phyloP scores from a whole-genome alignment of 2,888 invertebrate genomes.

The Cephus sareptanus region DNA sequence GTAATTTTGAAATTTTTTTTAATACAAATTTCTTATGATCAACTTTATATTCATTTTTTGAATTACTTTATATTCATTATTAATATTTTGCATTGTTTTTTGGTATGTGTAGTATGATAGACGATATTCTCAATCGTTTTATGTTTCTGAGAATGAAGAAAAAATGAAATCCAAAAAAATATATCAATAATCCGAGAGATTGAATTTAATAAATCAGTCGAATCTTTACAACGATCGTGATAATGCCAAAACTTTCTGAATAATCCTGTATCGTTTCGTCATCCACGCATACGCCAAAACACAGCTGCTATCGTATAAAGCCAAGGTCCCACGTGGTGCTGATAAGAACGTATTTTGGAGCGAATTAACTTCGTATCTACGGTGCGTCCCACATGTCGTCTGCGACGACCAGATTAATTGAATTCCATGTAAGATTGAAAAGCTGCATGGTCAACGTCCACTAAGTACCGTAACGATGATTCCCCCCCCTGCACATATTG shows the following conservation, averaged over 20 bases:
- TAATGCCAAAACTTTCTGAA: not conserved
- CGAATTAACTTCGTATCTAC: slow-evolving; percentile 20
- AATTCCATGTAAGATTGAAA: slow-evolving; percentile 53
- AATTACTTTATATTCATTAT: not conserved
- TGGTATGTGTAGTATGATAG: not conserved
- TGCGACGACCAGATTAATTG: slow-evolving; percentile 56
- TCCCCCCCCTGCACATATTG: not conserved
- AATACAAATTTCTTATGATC: not conserved
- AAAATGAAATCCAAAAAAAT: not conserved
- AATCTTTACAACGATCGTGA: not conserved
- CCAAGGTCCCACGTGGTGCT: slow-evolving; percentile 18
- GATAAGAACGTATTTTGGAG: slow-evolving; percentile 29
- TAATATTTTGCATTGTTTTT: not conserved
- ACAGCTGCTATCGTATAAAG: slow-evolving; percentile 30
- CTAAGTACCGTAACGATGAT: not conserved
- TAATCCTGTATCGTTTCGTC: not conserved
- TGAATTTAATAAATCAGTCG: not conserved
- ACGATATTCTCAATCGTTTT: not conserved
- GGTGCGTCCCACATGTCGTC: slow-evolving; percentile 7
- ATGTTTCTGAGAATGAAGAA: not conserved
- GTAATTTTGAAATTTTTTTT: not conserved
- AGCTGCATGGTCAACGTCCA: slow-evolving; percentile 2
- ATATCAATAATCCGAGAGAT: not conserved
- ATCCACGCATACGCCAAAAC: slow-evolving; percentile 32
- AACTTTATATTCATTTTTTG: not conserved